Base-by-base conservation (phyloP, 2,113 vertebrate species). In the Tinamus guttatus region DNA sequence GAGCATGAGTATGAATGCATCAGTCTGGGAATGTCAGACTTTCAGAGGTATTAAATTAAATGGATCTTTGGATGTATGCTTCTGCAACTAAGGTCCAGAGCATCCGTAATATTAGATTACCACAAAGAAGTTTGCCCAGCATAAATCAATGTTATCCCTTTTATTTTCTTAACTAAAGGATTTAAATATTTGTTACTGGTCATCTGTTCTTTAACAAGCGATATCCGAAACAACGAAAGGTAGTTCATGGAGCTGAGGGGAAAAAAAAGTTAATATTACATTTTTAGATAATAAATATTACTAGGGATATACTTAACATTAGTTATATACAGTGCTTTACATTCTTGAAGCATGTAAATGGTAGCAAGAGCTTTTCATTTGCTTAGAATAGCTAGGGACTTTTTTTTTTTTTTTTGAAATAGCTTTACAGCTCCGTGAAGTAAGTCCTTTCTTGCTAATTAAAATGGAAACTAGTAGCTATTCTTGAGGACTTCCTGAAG, bases 1-100 rank as follows among this genome's bases (percentile, higher is more conserved):
- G 32, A 87, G 16, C 30, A 25, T 87, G 19, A 17, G 38, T 60
- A 38, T 2, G 1, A 27, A 11, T 52, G 14, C 0, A 0, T 60
- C 67, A 24, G 9, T 69, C 52, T 89, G 40, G 56, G 22, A 78
- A 60, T 32, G 51, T 68, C 41, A 76, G 41, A 34, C 47, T 64
- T 93, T 85, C 36, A 28, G 74, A 83, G 13, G 3, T 4, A 54
- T 13, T 64, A 47, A 85, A 69, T 54, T 20, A 76, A 74, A 41
- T 13, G 9, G 1, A 18, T 88, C 6, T 90, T 60, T 38, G 3
- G 11, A 10, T 77, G 13, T 5, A 14, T 63, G 19, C 21, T 34
- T 70, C 32, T 80, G 40, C 87, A 85, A 59, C 8, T 8, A 56
- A 3, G 28, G 9, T 3, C 5, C 24, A 20, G 0, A 32, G 2